Base-by-base conservation (phyloP, 1,140 invertebrate genomes). In the Araneus ventricosus region DNA sequence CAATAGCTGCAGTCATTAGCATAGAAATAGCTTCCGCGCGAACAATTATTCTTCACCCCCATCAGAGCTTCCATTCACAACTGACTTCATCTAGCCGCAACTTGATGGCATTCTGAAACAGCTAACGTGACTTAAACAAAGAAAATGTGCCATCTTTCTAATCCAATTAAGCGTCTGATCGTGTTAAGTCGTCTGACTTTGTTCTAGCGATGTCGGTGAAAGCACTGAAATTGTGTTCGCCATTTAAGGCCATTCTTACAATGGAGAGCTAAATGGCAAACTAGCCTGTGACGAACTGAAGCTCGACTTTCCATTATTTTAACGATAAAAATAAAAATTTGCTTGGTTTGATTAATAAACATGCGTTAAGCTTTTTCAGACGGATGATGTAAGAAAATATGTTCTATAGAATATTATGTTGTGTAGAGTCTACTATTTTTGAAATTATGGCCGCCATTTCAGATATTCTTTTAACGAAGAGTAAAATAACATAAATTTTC, bases 111-210 rank as follows among this genome's bases (percentile, higher is more conserved):
- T 45, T 84, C 80, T 52, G 41, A n/a, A 37, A 84, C 24, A 84
- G 7, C 24, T 84, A 52, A 84, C 39, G 80, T 84, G 39, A 45
- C 39, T 84, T 20, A 24, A 84, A 84, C 80, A 84, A 84, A 84
- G 80, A 45, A 84, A 84, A 27, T 41, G 80, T 30, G 80, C 80
- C 80, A 52, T 84, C 45, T 84, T 84, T 84, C 37, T 84, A 84
- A 84, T 84, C 39, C 80, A 84, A 45, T 84, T 84, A 84, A 84
- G 80, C 37, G 7, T 27, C 20, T 22, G 39, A 52, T n/a, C 8
- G 37, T 45, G 80, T 39, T 22, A n/a, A 41, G 22, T 45, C 75
- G 24, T 24, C 75, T 34, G 24, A 17, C 37, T 22, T 45, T 84
- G 41, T 52, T 41, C 24, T 27, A 22, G 67, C 6, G 17, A 34